phyloP scores from a whole-genome alignment of 2,113 vertebrate species.

The Takifugu flavidus region DNA sequence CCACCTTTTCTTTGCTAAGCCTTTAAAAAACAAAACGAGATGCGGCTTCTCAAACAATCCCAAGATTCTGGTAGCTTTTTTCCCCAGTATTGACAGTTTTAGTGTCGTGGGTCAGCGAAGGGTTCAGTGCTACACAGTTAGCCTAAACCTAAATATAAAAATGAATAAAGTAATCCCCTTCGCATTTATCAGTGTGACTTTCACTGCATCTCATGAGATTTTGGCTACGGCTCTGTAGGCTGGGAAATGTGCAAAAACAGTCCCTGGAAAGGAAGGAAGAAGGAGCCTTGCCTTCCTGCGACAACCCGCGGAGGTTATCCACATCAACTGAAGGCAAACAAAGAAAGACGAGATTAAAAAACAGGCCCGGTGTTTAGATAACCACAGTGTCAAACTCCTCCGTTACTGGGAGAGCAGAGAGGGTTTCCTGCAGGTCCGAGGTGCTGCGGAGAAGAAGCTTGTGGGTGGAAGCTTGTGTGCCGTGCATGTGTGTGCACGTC shows the following conservation, averaged over 20 bases:
- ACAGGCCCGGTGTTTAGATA: slow-evolving; percentile 27
- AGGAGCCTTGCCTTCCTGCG: slow-evolving; percentile 34
- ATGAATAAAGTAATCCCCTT: too few relatives aligned
- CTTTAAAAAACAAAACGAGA: too few relatives aligned
- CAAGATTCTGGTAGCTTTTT: too few relatives aligned
- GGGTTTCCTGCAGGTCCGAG: slow-evolving; percentile 24
- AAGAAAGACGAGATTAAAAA: slow-evolving; percentile 30
- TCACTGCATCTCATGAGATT: too few relatives aligned
- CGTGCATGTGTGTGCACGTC: slow-evolving; percentile 31
- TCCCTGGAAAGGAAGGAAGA: slow-evolving; percentile 46
- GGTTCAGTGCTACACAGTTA: too few relatives aligned
- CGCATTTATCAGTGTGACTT: too few relatives aligned
- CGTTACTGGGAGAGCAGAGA: slow-evolving; percentile 2
- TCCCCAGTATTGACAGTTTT: too few relatives aligned
- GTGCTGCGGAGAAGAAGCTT: slow-evolving; percentile 12
- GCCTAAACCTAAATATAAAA: too few relatives aligned
- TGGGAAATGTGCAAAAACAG: background rate
- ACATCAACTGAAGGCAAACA: slow-evolving; percentile 39
- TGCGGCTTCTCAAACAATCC: too few relatives aligned
- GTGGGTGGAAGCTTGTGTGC: slow-evolving; percentile 24
- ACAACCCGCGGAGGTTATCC: slow-evolving; percentile 32
- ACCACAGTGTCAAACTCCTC: slow-evolving; percentile 31
- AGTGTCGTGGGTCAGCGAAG: too few relatives aligned
- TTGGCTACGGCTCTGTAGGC: too few relatives aligned
- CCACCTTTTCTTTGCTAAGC: too few relatives aligned